Percentiles rank a stretch among this genome's conserved stretches.
phyloP scores from a whole-genome alignment of 1,140 invertebrate genomes.

The Grapholita molesta region DNA sequence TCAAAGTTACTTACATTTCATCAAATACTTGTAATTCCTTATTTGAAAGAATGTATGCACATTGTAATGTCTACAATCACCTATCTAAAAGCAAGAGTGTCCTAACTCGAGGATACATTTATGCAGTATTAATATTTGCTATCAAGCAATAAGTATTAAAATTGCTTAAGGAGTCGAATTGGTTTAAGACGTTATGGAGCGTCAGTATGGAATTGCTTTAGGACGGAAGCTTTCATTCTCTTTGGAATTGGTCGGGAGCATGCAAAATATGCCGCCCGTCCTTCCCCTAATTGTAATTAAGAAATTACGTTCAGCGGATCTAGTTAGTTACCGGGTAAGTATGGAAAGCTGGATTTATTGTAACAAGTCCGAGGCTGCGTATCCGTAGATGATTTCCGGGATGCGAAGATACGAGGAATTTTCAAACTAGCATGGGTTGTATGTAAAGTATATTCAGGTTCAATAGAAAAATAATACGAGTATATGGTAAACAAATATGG shows the following conservation, averaged over 20 bases:
- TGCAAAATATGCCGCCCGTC: not conserved
- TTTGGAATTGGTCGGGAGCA: not conserved
- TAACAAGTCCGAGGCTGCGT: not conserved
- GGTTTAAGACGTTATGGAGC: not conserved
- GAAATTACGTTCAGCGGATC: not conserved
- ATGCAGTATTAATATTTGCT: not conserved
- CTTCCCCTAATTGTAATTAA: not conserved
- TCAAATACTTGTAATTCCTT: not conserved
- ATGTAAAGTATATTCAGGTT: not conserved
- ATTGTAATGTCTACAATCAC: not conserved
- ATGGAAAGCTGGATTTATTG: not conserved
- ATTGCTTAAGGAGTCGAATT: not conserved
- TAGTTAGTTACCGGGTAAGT: not conserved
- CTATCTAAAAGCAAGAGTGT: not conserved
- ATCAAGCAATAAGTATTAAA: not conserved
- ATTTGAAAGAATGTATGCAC: not conserved
- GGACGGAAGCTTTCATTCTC: not conserved
- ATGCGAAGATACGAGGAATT: not conserved
- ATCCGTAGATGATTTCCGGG: not conserved
- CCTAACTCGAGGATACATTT: not conserved
- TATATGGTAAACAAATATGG: too few relatives aligned
- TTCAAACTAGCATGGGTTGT: not conserved
- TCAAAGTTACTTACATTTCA: not conserved
- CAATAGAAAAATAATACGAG: too few relatives aligned
- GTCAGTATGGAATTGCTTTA: not conserved